Evolutionary conservation across 1,140 invertebrate species (phyloP).

Genomic region (Riptortus pedestris): DNA sequence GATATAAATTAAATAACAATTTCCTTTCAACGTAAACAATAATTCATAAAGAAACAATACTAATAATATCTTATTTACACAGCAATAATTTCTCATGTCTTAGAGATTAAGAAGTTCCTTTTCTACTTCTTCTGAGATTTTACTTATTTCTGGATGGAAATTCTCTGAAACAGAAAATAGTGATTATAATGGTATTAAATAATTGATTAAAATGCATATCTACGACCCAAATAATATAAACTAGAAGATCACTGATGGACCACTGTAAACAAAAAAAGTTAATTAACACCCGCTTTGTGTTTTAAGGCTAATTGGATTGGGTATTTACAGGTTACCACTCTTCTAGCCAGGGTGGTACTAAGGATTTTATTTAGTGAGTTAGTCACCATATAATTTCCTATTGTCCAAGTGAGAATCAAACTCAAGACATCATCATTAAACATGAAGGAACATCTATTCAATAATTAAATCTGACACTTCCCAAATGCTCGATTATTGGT

Average conservation of each 20-base stretch:
- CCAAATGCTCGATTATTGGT: no score
- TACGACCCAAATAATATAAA: not conserved
- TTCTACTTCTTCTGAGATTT: not conserved
- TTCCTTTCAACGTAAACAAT: not conserved
- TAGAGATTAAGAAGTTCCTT: not conserved
- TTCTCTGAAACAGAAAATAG: not conserved
- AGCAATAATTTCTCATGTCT: slow-evolving; percentile 1
- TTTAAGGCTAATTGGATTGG: not conserved
- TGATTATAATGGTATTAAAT: no score
- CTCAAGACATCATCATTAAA: no score
- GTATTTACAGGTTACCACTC: not conserved
- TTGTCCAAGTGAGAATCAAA: no score
- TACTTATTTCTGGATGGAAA: slow-evolving; percentile 4
- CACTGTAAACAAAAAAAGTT: not conserved
- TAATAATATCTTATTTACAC: slow-evolving; percentile 19
- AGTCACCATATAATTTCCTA: no score
- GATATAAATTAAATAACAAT: not conserved
- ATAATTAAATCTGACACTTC: no score
- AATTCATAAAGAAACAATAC: not conserved
- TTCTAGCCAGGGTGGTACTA: no score
- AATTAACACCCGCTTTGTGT: not conserved
- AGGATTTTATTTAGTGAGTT: no score
- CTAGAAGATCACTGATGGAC: not conserved
- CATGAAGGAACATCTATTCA: no score
- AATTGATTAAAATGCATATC: not conserved